phyloP scores from a whole-genome alignment of 1,140 invertebrate species.

The Drosophila sechellia region DNA sequence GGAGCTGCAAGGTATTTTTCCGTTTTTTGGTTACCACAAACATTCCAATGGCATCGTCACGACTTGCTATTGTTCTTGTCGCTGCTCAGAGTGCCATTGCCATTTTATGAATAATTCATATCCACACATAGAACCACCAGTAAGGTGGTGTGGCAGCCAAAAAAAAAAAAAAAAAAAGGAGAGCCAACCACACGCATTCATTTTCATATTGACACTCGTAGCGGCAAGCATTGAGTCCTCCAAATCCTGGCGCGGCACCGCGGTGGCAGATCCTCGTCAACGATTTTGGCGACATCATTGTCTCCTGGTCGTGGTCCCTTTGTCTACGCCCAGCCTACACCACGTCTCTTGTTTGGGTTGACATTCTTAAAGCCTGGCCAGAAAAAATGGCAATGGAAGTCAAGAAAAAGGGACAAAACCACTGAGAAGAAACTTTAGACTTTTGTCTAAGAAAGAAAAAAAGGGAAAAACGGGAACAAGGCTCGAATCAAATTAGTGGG shows the following conservation, averaged over 20 bases:
- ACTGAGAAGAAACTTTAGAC: conserved; percentile 9
- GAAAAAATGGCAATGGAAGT: conserved; percentile 8
- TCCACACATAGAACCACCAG: conserved; percentile 55
- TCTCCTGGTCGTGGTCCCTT: conserved; percentile 53
- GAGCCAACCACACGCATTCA: conserved; percentile 61
- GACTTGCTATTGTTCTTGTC: conserved; percentile 69
- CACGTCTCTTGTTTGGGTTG: background rate
- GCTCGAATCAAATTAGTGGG: too few species aligned
- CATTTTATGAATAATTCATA: conserved; percentile 83
- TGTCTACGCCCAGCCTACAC: conserved; percentile 49
- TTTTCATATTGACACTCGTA: conserved; percentile 79
- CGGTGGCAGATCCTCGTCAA: conserved; percentile 67
- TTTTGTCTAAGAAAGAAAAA: too few species aligned
- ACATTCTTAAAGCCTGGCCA: conserved; percentile 36
- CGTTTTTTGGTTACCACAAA: conserved; percentile 35
- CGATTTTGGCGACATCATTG: conserved; percentile 69
- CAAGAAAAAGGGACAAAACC: background rate
- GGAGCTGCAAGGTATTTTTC: conserved; percentile 11
- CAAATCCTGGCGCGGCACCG: conserved; percentile 40
- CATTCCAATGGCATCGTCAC: conserved; percentile 58
- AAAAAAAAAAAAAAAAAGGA: conserved; percentile 4
- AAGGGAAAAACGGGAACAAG: background rate
- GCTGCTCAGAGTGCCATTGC: conserved; percentile 69
- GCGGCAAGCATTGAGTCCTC: conserved; percentile 55
- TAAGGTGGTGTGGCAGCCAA: conserved; percentile 10